Evolutionary conservation across 2,888 invertebrate species (phyloP), one percentile per base, ranked within the genome.

Genomic region (Flabesymbios commensalis): DNA sequence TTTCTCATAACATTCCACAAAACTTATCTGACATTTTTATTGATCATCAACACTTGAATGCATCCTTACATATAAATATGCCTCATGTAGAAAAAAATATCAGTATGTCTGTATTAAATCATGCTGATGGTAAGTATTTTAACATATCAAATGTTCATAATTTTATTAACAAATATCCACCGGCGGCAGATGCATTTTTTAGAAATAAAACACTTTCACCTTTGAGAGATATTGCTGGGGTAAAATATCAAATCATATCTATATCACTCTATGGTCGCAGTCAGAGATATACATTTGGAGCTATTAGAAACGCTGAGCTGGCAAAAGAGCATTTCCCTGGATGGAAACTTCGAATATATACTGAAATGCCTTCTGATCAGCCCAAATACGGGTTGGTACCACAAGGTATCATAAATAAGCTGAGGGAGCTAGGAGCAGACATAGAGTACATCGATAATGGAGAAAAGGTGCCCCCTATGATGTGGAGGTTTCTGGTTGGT

Each of bases 401-500:
- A 7, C 43, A 47, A 26, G 49, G 48, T 29, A 51, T 67, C 2
- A n/a, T 69, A 14, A 47, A 54, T 2, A 41, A 42, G n/a, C 51
- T 70, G 32, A 19, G 56, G 29, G 43, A 19, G 7, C 55, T 69
- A 2, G 61, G 62, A 17, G 66, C 52, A 2, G 67, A 70, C 29
- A 51, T 70, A 19, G 45, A 65, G 28, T 67, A 49, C 51, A 55
- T 69, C 45, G 60, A 59, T 32, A 54, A 47, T 3, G 57, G 48
- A n/a, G 61, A 65, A 28, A 59, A 62, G 29, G 36, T 71, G 1
- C 64, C 71, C 14, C 71, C 71, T 1, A 71, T 71, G 71, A 70
- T 68, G 71, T 71, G 71, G 71, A 58, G 71, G 2, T 71, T 71
- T 55, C 62, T 71, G 29, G 63, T 70, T 19, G 71, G 68, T 5